These are phyloP conservation scores for Zosterops pallidus DNA, from an alignment of 2,113 vertebrate genomes.

Conservation along the genomic window DNA sequence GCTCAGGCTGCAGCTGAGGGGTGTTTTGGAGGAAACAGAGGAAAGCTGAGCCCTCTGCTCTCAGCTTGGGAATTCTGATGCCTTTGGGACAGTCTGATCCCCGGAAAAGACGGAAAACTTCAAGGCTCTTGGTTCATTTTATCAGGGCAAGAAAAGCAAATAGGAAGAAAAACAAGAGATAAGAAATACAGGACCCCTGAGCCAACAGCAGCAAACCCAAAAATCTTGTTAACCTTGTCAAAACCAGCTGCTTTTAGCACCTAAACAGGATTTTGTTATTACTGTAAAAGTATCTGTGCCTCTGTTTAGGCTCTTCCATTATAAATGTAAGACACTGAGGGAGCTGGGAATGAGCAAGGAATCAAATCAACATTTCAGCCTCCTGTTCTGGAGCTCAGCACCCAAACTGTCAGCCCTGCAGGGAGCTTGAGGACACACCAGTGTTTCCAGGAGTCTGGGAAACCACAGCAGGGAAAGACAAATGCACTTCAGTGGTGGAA, in stretches of 20 bases:
- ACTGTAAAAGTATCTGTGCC: not conserved
- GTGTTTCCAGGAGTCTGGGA: not conserved
- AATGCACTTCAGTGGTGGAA: not conserved
- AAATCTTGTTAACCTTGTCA: not conserved
- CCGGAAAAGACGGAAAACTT: not conserved
- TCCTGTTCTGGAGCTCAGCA: not conserved
- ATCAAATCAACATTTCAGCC: not conserved
- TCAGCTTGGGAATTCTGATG: not conserved
- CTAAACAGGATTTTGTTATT: not conserved
- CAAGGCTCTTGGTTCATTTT: not conserved
- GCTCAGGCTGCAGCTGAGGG: conserved; percentile 6
- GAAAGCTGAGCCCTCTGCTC: not conserved
- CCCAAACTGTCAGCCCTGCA: not conserved
- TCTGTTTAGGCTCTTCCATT: not conserved
- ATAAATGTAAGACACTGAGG: not conserved
- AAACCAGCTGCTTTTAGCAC: not conserved
- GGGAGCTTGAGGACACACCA: not conserved
- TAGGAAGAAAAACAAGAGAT: not conserved
- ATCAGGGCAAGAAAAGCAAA: not conserved
- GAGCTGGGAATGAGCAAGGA: not conserved
- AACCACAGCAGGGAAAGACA: not conserved
- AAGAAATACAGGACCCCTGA: not conserved
- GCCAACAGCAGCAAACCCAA: not conserved
- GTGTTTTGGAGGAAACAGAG: not conserved
- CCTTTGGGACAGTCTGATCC: not conserved